phyloP scores from a whole-genome alignment of 1,140 invertebrate genomes.

The Lasaia peninsularis region DNA sequence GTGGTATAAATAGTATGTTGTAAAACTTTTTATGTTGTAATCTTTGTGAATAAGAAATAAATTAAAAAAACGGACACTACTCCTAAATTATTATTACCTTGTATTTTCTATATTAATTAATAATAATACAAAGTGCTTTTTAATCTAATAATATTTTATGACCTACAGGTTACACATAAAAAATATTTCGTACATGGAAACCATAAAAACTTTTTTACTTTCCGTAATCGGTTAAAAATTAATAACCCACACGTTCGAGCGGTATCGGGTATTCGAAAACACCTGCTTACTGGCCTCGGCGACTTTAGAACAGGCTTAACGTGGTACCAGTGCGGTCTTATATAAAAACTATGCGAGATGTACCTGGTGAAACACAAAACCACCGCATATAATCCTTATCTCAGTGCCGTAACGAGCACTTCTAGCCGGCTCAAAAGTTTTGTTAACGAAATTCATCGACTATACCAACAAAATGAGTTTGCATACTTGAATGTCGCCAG shows the following conservation, averaged over 20 bases:
- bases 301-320: slow-evolving; percentile 27
- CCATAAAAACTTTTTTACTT: not conserved
- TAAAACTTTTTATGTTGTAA: too few relatives aligned
- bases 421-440: slow-evolving; percentile 10
- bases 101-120: too few relatives aligned
- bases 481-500: slow-evolving; percentile 48
- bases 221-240: slow-evolving; percentile 13
- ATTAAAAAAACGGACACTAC: too few relatives aligned
- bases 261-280: slow-evolving; percentile 27
- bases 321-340: slow-evolving; percentile 13
- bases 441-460: slow-evolving; percentile 12
- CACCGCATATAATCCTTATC: slow-evolving; percentile 25
- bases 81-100: too few relatives aligned
- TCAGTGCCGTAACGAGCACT: slow-evolving; percentile 7
- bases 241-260: slow-evolving; percentile 13
- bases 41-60: too few relatives aligned
- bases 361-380: slow-evolving; percentile 19
- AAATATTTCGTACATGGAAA: too few relatives aligned
- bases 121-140: too few relatives aligned
- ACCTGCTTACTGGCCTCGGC: slow-evolving; percentile 30
- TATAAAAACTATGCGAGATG: slow-evolving; percentile 12
- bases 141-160: not conserved
- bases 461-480: slow-evolving; percentile 38
- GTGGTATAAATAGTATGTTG: too few relatives aligned
- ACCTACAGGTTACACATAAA: too few relatives aligned